Conservation (phyloP, 2,888 invertebrate genomes). For the Dyspetes luteomarginatus region DNA sequence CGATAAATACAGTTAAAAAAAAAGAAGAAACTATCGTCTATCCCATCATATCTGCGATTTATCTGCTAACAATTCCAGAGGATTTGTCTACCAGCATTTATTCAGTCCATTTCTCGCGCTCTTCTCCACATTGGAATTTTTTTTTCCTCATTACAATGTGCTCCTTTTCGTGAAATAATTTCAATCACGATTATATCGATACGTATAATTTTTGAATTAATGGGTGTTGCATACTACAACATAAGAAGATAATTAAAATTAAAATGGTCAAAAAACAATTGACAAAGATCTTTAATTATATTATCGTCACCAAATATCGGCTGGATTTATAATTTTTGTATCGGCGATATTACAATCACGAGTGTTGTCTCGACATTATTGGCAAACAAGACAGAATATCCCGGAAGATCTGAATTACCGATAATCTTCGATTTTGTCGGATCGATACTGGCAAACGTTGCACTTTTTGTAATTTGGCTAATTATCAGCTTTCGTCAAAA, state of each 20-base stretch:
- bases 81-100: background rate
- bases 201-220: background rate
- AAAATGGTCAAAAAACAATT: background rate
- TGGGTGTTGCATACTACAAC: constrained; percentile 8
- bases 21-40: background rate
- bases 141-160: background rate
- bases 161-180: background rate
- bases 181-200: constrained; percentile 4
- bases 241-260: background rate
- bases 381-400: background rate
- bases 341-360: background rate
- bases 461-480: background rate
- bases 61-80: background rate
- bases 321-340: background rate
- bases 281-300: background rate
- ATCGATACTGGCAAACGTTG: background rate
- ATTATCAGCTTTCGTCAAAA: constrained; percentile 5
- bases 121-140: background rate
- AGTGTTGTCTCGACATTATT: background rate
- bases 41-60: background rate
- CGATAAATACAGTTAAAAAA: background rate
- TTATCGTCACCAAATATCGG: background rate
- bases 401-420: background rate
- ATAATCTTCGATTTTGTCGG: background rate
- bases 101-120: background rate